Base-by-base conservation (phyloP, 2,797 vertebrate species). In the Clamator glandarius region DNA sequence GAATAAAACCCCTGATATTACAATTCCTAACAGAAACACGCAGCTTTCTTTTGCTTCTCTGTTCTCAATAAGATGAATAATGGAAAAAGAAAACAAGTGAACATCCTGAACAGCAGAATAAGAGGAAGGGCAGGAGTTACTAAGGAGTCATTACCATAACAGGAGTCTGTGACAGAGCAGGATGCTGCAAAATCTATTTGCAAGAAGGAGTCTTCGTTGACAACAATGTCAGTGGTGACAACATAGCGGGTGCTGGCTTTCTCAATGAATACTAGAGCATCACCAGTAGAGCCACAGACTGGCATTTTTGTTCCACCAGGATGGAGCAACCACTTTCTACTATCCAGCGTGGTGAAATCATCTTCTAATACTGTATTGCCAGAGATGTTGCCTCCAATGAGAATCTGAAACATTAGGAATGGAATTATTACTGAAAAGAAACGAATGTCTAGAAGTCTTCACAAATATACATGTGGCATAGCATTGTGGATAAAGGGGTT, bases 171-270 rank as follows among this genome's bases (percentile, higher is more conserved):
- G 97, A 99, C 99, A 5, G 99, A 99, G 97, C 99, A 99, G 93
- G 99, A 99, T 35, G 99, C 99, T 23, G 99, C 99, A 95, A 99
- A 99, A 95, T 99, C 99, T 79, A 99, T 98, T 97, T 99, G 99
- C 93, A 99, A 98, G 95, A 99, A 99, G 8, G 99, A 99, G 17
- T 99, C 99, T 92, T 99, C 99, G 4, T 99, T 99, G 97, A 99
- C 96, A 61, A 98, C 99, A 29, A 99, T 98, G 96, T 99, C 99
- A 8, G 99, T 99, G 93, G 98, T 99, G 70, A 99, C 98, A 46
- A 99, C 98, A 2, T 99, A 99, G 84, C 99, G 99, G 18, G 99
- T 99, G 97, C 98, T 99, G 59, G 99, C 99, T 96, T 99, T 99
- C 96, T 99, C 99, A 17, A 99, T 99, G 96, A 99, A 99, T 64